Base-by-base conservation (phyloP, 92 coral and sea anemone species). In the Epizoanthus rinbou region DNA sequence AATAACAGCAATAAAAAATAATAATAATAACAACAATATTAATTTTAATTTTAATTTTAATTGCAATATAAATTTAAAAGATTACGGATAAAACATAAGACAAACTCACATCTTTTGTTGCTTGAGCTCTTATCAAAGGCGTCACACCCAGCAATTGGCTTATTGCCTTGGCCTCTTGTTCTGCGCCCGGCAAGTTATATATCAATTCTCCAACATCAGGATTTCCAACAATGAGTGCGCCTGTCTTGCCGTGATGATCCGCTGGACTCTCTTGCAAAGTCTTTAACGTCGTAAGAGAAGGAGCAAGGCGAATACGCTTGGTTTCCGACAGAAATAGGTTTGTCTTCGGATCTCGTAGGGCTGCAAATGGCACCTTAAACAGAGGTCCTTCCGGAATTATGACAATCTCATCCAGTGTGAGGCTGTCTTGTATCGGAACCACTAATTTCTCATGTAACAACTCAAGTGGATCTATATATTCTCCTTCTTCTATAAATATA, bases 171-270 rank as follows among this genome's bases (percentile, higher is more conserved):
- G 50, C 50, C 50, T 43, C 50, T 6, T 9, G 50, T 43, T 43
- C 8, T 43, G 50, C 50, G 50, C 50, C 50, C 0, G 50, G 50
- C 50, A 43, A 43, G 5, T 43, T 43, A 43, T 6, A 8, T 43
- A 1, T 79, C 3, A 80, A 67, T 80, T 59, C 37, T 14, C 72
- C 74, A 22, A 80, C 89, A 65, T 57, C 85, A 18, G 89, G 89
- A 72, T 86, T 78, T 69, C 89, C 89, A 80, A 80, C 81, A 63
- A 86, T 69, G 19, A 86, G 85, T 39, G 81, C 89, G 39, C 85
- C 89, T 60, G 80, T 86, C 45, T 15, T 80, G 35, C 28, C 58
- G 73, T 85, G 80, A 39, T 35, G 57, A 16, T 85, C 88, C 64
- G 50, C 80, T 79, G 79, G 43, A 39, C 80, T 45, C 76, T 86